A percentile compares a stretch with the other conserved stretches of the same genome.
phyloP scores from a whole-genome alignment of 2,888 invertebrate genomes.

The Galerucella pusilla region DNA sequence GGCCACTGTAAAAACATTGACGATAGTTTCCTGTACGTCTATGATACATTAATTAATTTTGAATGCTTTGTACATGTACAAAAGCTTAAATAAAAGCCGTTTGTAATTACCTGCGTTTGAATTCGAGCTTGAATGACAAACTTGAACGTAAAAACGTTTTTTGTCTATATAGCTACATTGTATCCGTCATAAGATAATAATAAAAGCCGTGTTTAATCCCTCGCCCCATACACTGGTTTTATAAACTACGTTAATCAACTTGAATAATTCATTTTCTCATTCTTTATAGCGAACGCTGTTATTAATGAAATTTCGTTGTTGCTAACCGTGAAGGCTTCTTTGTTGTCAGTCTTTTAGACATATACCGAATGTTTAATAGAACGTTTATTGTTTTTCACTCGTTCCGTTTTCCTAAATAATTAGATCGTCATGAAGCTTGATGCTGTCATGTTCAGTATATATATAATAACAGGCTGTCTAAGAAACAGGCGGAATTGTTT shows the following conservation, averaged over 20 bases:
- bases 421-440: not conserved
- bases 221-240: not conserved
- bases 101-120: not conserved
- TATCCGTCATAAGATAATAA: conserved; percentile 7
- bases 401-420: not conserved
- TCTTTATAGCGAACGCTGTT: not conserved
- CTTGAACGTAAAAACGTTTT: not conserved
- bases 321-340: conserved; percentile 3
- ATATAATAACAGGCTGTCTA: not conserved
- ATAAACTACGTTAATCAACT: conserved; percentile 11
- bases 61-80: not conserved
- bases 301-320: conserved; percentile 9
- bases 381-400: conserved; percentile 5
- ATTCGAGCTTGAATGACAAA: not conserved
- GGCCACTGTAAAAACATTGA: too few relatives aligned
- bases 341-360: conserved; percentile 4
- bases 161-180: not conserved
- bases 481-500: not conserved
- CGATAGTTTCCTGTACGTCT: too few relatives aligned
- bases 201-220: not conserved
- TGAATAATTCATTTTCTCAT: conserved; percentile 7
- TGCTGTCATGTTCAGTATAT: not conserved
- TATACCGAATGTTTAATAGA: conserved; percentile 2
- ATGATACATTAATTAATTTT: too few relatives aligned
- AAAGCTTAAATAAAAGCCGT: not conserved